A percentile compares a stretch with the other conserved stretches of the same genome.
Conservation (phyloP, 2,797 vertebrate genomes). For the Toxotes lorentzi region DNA sequence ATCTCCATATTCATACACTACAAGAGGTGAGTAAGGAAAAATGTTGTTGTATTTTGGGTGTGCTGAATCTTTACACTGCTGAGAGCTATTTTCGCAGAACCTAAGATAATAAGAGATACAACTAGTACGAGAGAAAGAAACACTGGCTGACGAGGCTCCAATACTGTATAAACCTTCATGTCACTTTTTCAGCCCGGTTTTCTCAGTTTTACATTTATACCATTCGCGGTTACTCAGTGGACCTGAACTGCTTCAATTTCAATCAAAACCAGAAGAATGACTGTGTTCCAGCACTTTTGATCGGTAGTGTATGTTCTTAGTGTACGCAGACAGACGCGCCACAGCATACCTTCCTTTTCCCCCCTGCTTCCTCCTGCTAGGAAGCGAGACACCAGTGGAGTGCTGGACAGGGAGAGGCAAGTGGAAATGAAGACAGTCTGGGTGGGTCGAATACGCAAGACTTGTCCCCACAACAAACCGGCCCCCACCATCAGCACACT, state of each 20-base stretch:
- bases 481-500: slow-evolving; percentile 93
- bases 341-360: slow-evolving; percentile 92
- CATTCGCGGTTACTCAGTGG: no score
- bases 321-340: not conserved
- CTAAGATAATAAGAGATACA: no score
- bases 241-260: not conserved
- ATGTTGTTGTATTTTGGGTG: no score
- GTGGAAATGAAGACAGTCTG: slow-evolving; percentile 96
- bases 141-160: no score
- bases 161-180: no score
- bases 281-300: not conserved
- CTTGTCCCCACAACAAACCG: slow-evolving; percentile 93
- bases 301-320: not conserved
- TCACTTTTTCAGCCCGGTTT: no score
- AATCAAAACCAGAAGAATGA: not conserved
- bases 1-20: no score
- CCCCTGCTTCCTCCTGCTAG: slow-evolving; percentile 89
- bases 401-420: slow-evolving; percentile 98
- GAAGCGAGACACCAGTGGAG: slow-evolving; percentile 96
- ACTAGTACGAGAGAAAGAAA: no score
- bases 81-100: no score
- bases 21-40: no score
- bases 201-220: no score
- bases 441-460: slow-evolving; percentile 90
- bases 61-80: no score